Evolutionary conservation across 2,888 invertebrate species (phyloP), one percentile per base, ranked within the genome.

Genomic region (Zygogramma bicolorata): DNA sequence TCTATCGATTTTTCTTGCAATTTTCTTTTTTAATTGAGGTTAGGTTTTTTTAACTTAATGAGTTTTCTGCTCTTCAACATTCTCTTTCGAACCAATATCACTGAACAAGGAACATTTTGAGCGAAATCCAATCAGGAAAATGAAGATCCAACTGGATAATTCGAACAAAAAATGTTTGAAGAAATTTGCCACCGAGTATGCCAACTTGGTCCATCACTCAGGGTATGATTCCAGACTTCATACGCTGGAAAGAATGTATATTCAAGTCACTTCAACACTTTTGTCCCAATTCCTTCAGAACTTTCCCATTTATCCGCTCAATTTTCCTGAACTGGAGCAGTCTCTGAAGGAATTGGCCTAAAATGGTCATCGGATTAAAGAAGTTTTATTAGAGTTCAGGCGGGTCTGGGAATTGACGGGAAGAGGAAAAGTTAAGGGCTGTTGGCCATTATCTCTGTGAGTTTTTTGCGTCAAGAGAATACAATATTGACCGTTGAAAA

Each of bases 401-500:
- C 20, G 65, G 42, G 27, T 31, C 29, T 46, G 46, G 65, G 65
- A 65, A 65, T 65, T 65, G 65, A 46, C 65, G 65, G 42, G 15
- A 65, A 42, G 29, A 53, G 65, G 65, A 65, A 65, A 65, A 65
- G 65, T 65, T 65, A 65, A 65, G 46, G 38, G 65, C 40, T 65
- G 34, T 60, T 53, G 53, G 53, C 53, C 53, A 25, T 53, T 53
- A 53, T 53, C 53, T 53, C 25, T 53, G 20, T 27, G 53, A 53
- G 53, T 53, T 53, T 53, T 53, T 53, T 53, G 10, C 53, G 53
- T n/a, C 53, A 8, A 25, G 53, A 53, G 53, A 53, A 53, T 53
- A 53, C 53, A 53, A 53, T 53, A 53, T 53, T 53, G 53, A 53
- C 53, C 53, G 53, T 53, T 53, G 53, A 53, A 53, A 53, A 53